Conservation (phyloP, 2,888 invertebrate genomes). For the Leptopterna dolabrata region DNA sequence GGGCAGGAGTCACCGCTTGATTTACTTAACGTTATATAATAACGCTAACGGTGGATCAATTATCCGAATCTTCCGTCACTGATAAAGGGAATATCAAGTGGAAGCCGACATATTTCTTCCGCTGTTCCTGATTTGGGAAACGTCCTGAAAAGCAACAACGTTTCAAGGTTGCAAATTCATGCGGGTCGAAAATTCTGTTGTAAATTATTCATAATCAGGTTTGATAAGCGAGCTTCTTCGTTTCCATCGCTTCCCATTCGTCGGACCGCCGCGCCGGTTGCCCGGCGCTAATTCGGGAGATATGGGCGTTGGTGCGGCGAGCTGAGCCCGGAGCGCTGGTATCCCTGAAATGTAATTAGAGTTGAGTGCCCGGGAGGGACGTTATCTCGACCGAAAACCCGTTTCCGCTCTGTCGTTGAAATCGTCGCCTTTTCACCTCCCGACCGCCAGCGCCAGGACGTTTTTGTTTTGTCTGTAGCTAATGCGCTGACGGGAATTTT, state of each 20-base stretch:
- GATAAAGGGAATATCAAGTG: too few relatives aligned
- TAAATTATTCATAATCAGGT: neutral
- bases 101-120: too few relatives aligned
- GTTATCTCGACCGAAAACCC: conserved; percentile 1
- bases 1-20: too few relatives aligned
- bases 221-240: neutral
- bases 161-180: neutral
- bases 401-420: neutral
- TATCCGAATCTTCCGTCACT: too few relatives aligned
- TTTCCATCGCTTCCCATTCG: neutral
- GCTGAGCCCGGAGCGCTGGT: neutral
- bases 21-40: too few relatives aligned
- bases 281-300: neutral
- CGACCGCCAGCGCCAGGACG: neutral
- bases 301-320: neutral
- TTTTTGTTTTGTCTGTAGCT: neutral
- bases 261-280: neutral
- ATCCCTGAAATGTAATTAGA: conserved; percentile 3
- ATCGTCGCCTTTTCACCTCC: neutral
- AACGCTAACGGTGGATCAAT: too few relatives aligned
- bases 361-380: neutral
- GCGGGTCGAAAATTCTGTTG: neutral
- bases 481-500: neutral
- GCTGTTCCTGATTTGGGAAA: too few relatives aligned
- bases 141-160: neutral